Conservation (phyloP, 2,113 vertebrate species). For the Pavo muticus region DNA sequence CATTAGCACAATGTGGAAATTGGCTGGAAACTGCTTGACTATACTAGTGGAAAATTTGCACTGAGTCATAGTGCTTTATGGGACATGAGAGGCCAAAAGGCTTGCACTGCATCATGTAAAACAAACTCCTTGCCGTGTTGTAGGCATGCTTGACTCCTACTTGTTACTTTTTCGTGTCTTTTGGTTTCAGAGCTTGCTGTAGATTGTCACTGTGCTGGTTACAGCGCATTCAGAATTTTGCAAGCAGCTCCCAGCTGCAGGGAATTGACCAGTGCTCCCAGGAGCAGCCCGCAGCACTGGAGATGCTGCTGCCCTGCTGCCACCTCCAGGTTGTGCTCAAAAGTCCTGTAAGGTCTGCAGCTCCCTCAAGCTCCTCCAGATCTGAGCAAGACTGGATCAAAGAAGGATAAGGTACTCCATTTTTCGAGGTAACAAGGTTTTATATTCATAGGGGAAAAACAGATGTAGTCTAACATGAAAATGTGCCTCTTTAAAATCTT, state of each 20-base stretch:
- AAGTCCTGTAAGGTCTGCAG: not conserved
- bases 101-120: not conserved
- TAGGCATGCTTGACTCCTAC: accelerated
- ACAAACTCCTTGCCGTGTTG: not conserved
- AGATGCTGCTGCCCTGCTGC: not conserved
- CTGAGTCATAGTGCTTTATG: too few relatives aligned
- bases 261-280: not conserved
- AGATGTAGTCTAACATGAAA: too few relatives aligned
- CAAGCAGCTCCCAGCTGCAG: not conserved
- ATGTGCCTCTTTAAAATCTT: not conserved
- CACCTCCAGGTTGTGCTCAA: not conserved
- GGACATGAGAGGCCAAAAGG: not conserved
- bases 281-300: not conserved
- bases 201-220: not conserved
- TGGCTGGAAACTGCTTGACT: accelerated
- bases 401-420: not conserved
- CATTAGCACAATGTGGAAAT: accelerated
- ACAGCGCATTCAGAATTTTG: not conserved
- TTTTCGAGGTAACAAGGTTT: not conserved
- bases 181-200: not conserved
- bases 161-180: not conserved
- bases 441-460: not conserved
- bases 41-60: too few relatives aligned
- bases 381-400: not conserved
- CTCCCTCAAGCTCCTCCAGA: not conserved